Conservation (phyloP, 2,113 vertebrate genomes). For the Hippoglossus stenolepis region DNA sequence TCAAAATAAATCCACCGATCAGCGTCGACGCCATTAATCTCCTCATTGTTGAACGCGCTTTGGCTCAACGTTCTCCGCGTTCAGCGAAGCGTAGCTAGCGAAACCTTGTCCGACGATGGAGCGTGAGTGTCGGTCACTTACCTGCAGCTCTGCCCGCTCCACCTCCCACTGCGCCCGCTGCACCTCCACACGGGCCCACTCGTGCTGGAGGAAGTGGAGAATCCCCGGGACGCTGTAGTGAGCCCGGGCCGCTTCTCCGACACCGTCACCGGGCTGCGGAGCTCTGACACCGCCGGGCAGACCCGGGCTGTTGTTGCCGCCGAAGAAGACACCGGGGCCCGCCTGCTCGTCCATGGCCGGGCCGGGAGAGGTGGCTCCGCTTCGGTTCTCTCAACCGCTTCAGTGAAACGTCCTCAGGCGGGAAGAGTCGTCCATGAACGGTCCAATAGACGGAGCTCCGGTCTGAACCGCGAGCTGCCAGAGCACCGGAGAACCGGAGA, state of each 20-base stretch:
- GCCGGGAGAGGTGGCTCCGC: slow-evolving; percentile 58
- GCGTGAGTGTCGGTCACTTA: slow-evolving; percentile 57
- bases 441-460: not conserved
- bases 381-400: slow-evolving; percentile 41
- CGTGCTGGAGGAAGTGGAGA: slow-evolving; percentile 95
- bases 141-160: slow-evolving; percentile 95
- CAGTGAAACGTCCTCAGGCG: slow-evolving; percentile 2
- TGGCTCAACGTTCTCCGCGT: not conserved
- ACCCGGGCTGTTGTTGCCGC: slow-evolving; percentile 80
- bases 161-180: slow-evolving; percentile 93
- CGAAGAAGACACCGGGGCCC: slow-evolving; percentile 93
- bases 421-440: slow-evolving; percentile 28
- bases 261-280: slow-evolving; percentile 76
- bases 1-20: fast-evolving
- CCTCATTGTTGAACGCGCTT: not conserved
- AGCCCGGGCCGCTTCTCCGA: slow-evolving; percentile 84
- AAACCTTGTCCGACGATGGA: slow-evolving; percentile 2
- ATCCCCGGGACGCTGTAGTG: slow-evolving; percentile 95
- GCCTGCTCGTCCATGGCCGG: slow-evolving; percentile 96
- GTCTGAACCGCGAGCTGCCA: slow-evolving; percentile 47
- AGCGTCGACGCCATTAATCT: fast-evolving
- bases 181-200: slow-evolving; percentile 96
- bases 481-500: not conserved
- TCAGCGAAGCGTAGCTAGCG: not conserved
- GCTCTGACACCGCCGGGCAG: slow-evolving; percentile 77